Base-by-base conservation (phyloP, 2,113 vertebrate species). In the Pyrgilauda ruficollis region DNA sequence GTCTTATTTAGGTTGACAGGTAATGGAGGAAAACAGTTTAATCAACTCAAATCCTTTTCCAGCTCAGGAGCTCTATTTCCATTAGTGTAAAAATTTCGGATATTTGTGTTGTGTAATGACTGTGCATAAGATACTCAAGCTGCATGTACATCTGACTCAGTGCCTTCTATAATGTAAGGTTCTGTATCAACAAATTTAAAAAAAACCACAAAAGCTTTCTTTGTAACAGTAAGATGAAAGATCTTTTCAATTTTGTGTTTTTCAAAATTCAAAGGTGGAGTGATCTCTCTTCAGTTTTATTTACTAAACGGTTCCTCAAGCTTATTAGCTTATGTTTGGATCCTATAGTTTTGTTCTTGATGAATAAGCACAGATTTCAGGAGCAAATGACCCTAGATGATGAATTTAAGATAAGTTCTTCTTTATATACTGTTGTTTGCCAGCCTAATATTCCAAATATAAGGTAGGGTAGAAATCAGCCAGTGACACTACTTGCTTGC, bases 21-120 rank as follows among this genome's bases (percentile, higher is more conserved):
- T 55, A 58, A 70, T 53, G 24, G 15, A 15, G 58, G 67, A 76
- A 47, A 95, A 89, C 53, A 90, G 50, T 83, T 90, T 84, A 77
- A 90, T 93, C 80, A 96, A 59, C 82, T 92, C 79, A 90, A 93
- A 94, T 95, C 26, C 7, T 95, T 92, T 96, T 84, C 72, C 31
- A 37, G 67, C 79, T 84, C 46, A 93, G 89, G 87, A 97, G 47
- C 56, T 94, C 64, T 90, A 58, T 90, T 91, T 97, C 87, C 56
- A n/a, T 84, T 68, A 59, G 14, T 7, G 28, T 24, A 70, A 55
- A 44, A 80, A 63, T 3, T 67, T 27, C 39, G 35, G 15, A 55
- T 75, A 84, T 58, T 72, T 78, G 20, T 46, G 33, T 46, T 76
- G 16, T 76, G 16, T 37, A 72, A 52, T 66, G 44, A 35, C 20